phyloP scores from a whole-genome alignment of 1,140 invertebrate genomes.

The Camponotus vicinus region DNA sequence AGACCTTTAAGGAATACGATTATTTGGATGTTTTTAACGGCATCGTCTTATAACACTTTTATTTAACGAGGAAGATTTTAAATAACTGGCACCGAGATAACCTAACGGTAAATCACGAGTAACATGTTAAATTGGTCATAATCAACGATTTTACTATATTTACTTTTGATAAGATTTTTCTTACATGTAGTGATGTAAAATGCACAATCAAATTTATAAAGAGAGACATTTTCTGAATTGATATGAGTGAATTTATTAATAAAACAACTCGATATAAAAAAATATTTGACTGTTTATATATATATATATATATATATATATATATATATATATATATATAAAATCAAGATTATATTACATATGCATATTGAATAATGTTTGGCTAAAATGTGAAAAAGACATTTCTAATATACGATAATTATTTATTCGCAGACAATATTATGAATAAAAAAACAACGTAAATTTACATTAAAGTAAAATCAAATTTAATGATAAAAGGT shows the following conservation, averaged over 20 bases:
- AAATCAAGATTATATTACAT: neutral
- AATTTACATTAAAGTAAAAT: neutral
- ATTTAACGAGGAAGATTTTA: neutral
- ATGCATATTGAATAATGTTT: neutral
- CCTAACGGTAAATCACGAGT: neutral
- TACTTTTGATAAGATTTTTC: neutral
- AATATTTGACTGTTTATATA: constrained; percentile 20
- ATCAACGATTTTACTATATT: neutral
- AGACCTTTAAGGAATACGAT: neutral
- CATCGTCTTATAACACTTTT: neutral
- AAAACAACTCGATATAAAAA: constrained; percentile 10
- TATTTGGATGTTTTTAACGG: neutral
- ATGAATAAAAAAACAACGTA: too few relatives aligned
- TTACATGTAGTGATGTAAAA: neutral
- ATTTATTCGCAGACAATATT: neutral
- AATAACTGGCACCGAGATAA: neutral
- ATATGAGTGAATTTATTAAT: constrained; percentile 17
- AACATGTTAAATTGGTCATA: constrained; percentile 13
- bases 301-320: too few relatives aligned
- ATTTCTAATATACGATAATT: neutral
- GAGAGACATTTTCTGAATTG: neutral
- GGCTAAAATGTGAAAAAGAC: neutral
- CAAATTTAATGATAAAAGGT: neutral
- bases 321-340: too few relatives aligned
- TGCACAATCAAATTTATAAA: constrained; percentile 12